These are phyloP conservation scores for Acomys russatus DNA, from an alignment of 2,797 vertebrate species.

Conservation along the genomic window DNA sequence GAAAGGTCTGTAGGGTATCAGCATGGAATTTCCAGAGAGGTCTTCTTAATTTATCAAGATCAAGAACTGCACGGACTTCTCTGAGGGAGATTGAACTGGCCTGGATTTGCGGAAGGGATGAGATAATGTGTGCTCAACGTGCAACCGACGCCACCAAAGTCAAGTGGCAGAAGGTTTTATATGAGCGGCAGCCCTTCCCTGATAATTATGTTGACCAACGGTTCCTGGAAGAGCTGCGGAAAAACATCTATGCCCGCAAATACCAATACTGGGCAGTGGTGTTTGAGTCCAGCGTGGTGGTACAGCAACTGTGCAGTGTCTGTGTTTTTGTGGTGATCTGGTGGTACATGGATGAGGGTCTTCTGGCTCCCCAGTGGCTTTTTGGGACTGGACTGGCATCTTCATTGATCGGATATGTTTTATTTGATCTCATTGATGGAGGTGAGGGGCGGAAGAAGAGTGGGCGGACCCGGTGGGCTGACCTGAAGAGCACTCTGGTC, in stretches of 20 bases:
- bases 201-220: conserved; percentile 98
- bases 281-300: conserved; percentile 94
- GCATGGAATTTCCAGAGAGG: conserved; percentile 52
- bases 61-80: not conserved
- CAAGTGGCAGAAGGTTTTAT: conserved; percentile 96
- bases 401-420: conserved; percentile 93
- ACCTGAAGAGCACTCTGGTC: conserved; percentile 95
- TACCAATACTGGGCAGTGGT: conserved; percentile 96
- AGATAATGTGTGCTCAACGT: conserved; percentile 63
- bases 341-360: conserved; percentile 97
- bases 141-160: conserved; percentile 53
- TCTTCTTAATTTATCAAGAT: conserved; percentile 1
- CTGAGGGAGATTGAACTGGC: not conserved
- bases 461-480: conserved; percentile 92
- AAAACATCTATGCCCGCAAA: conserved; percentile 94
- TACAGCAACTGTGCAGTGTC: conserved; percentile 98
- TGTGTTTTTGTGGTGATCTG: conserved; percentile 96
- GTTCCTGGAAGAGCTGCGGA: conserved; percentile 96
- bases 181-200: conserved; percentile 95
- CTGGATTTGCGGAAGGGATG: not conserved
- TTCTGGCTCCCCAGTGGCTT: conserved; percentile 92
- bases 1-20: not conserved
- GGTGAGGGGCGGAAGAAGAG: conserved; percentile 86
- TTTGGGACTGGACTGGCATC: conserved; percentile 90
- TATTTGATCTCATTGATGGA: conserved; percentile 91